These are phyloP conservation scores for Prinia subflava DNA, from an alignment of 2,113 vertebrate species.

Conservation along the genomic window DNA sequence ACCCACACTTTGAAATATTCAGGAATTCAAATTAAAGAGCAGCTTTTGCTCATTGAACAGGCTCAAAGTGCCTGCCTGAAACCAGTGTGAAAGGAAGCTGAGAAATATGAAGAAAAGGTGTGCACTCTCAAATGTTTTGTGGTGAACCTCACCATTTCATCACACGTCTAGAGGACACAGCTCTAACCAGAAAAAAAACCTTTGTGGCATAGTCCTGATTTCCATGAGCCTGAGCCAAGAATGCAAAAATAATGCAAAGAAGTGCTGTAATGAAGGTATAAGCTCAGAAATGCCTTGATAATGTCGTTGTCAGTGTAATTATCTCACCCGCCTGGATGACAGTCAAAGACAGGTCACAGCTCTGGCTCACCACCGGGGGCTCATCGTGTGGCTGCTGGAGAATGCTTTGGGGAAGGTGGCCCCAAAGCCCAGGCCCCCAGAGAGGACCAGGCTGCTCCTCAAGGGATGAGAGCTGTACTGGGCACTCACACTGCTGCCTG, in stretches of 20 bases:
- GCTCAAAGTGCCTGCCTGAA: neutral
- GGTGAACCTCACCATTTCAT: neutral
- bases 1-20: neutral
- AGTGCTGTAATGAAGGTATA: neutral
- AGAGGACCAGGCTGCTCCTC: neutral
- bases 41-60: neutral
- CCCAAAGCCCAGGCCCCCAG: neutral
- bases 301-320: neutral
- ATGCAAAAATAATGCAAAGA: neutral
- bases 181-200: neutral
- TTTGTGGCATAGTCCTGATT: neutral
- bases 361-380: neutral
- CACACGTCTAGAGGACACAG: neutral
- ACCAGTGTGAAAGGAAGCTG: neutral
- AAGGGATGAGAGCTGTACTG: accelerated
- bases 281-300: neutral
- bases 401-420: neutral
- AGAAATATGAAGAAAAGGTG: neutral
- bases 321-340: neutral
- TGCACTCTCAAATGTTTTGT: neutral
- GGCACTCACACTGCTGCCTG: neutral
- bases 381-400: accelerated
- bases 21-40: neutral
- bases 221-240: neutral
- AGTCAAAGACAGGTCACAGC: neutral